These are phyloP conservation scores for Amphipyra tragopoginis DNA, from an alignment of 2,888 invertebrate species.

Conservation along the genomic window DNA sequence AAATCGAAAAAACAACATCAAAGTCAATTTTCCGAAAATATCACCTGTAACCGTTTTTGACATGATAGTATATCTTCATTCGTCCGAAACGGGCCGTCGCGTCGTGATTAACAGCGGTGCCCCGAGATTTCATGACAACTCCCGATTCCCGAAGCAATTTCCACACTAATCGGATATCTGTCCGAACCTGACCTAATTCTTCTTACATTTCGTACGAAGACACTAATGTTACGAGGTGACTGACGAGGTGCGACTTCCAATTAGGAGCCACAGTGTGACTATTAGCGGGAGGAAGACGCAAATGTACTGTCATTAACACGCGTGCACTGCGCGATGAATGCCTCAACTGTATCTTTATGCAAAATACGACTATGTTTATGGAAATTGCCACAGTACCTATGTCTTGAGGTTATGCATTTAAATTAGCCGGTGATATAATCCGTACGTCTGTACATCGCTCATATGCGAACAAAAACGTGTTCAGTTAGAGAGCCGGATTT, in stretches of 20 bases:
- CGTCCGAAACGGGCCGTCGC: constrained; percentile 1
- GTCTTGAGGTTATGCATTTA: constrained; percentile 25
- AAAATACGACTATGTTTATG: constrained; percentile 17
- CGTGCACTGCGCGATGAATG: constrained; percentile 40
- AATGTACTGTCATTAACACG: constrained; percentile 57
- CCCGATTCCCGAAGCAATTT: constrained; percentile 44
- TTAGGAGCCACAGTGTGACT: constrained; percentile 56
- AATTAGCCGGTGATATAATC: constrained; percentile 21
- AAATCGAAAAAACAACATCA: too few species aligned
- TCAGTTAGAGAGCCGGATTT: too few species aligned
- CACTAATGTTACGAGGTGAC: constrained; percentile 35
- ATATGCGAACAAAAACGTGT: too few species aligned
- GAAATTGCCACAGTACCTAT: constrained; percentile 26
- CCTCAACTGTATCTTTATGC: constrained; percentile 19
- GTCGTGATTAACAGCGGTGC: constrained; percentile 33
- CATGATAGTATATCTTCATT: too few species aligned
- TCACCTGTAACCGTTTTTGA: too few species aligned
- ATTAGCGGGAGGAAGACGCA: constrained; percentile 57
- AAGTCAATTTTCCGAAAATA: too few species aligned
- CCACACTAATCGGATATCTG: constrained; percentile 32
- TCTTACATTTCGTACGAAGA: constrained; percentile 36
- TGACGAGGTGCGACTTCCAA: constrained; percentile 54
- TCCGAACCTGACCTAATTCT: constrained; percentile 52
- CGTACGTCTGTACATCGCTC: too few species aligned
- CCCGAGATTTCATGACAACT: constrained; percentile 30